Evolutionary conservation across 2,888 invertebrate genomes (phyloP).

Genomic region (Tupiocoris notatus): DNA sequence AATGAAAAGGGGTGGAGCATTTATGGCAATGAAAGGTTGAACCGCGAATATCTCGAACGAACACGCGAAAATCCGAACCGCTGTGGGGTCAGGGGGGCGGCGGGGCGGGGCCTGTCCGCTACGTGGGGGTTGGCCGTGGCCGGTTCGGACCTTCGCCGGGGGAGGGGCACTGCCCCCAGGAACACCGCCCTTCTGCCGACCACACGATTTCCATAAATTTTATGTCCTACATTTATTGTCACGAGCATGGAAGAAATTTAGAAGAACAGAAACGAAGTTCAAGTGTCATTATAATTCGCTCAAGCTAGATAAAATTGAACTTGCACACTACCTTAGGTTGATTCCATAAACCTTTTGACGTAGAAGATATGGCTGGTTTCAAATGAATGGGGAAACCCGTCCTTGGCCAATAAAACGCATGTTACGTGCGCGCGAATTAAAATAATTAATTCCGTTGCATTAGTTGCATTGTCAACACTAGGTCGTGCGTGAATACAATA

Average conservation of each 20-base stretch:
- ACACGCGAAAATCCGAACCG: background rate
- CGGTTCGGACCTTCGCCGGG: conserved; percentile 15
- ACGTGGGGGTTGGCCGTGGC: conserved; percentile 1
- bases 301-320: no score
- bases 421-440: no score
- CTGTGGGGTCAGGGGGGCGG: background rate
- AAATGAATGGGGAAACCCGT: no score
- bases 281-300: no score
- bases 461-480: background rate
- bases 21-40: background rate
- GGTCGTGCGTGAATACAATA: background rate
- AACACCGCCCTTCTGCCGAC: background rate
- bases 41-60: conserved; percentile 5
- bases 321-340: no score
- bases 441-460: background rate
- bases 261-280: no score
- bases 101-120: background rate
- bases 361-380: no score
- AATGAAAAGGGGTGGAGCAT: background rate
- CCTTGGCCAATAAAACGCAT: no score
- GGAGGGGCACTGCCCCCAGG: conserved; percentile 16
- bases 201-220: background rate
- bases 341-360: no score
- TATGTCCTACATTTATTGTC: no score
- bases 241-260: no score